A percentile compares a stretch with the other conserved stretches of the same genome.
Evolutionary conservation across 2,113 vertebrate species (phyloP).

Genomic region (Xerus inauris): DNA sequence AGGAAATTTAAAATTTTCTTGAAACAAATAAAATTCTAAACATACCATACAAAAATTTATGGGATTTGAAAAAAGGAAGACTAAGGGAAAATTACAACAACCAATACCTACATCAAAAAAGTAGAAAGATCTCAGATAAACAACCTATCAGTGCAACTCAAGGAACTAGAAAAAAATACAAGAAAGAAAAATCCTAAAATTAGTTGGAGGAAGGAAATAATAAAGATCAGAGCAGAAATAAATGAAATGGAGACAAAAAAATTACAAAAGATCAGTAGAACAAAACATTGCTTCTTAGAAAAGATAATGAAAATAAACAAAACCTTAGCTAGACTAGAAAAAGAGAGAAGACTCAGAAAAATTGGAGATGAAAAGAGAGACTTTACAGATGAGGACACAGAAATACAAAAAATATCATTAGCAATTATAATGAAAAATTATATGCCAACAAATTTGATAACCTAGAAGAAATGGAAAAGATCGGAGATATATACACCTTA

Average conservation of each 20-base stretch:
- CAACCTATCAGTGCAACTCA: neutral
- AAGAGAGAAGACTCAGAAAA: neutral
- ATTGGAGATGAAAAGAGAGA: neutral
- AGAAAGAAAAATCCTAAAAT: neutral
- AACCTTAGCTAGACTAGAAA: neutral
- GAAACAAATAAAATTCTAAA: neutral
- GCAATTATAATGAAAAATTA: neutral
- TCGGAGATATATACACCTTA: too few species aligned
- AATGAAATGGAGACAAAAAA: neutral
- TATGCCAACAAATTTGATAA: neutral
- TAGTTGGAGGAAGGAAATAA: neutral
- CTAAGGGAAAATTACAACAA: neutral
- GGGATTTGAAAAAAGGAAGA: neutral
- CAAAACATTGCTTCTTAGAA: neutral
- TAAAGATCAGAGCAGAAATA: neutral
- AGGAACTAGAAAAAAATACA: neutral
- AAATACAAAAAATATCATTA: neutral
- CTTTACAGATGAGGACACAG: neutral
- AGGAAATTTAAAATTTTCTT: neutral
- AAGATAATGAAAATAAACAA: neutral
- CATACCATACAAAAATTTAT: neutral
- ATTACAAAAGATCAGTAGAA: neutral
- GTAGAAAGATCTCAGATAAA: neutral
- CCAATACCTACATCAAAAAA: neutral
- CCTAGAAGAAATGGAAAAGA: neutral